Conservation (phyloP, 2,113 vertebrate genomes). For the Brachirus orientalis region DNA sequence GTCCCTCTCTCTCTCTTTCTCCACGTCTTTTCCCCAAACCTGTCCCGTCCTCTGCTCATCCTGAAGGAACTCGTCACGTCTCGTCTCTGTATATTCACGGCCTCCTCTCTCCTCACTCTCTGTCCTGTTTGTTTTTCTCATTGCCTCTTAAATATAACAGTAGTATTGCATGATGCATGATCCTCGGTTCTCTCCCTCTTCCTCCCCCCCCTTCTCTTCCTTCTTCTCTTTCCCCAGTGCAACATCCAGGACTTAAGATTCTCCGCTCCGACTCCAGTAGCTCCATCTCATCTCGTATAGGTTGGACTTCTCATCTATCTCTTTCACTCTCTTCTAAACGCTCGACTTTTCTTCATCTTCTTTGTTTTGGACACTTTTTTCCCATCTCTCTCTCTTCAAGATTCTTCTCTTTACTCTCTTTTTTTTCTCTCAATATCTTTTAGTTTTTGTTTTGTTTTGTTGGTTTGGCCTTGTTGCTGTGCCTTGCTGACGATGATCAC, state of each 20-base stretch:
- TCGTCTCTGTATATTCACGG: conserved; percentile 27
- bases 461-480: conserved; percentile 69
- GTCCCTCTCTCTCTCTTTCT: background rate
- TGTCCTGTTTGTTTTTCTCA: conserved; percentile 1
- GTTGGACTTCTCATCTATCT: conserved; percentile 81
- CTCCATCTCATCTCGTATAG: conserved; percentile 94
- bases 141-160: conserved; percentile 47
- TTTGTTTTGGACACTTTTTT: background rate
- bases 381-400: background rate
- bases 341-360: background rate
- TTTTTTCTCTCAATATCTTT: conserved; percentile 9
- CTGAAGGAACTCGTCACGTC: conserved; percentile 15
- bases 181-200: conserved; percentile 76
- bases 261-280: conserved; percentile 94
- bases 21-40: background rate
- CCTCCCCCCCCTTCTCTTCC: conserved; percentile 58
- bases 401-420: conserved; percentile 1
- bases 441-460: conserved; percentile 15
- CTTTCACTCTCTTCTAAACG: conserved; percentile 26
- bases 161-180: conserved; percentile 83
- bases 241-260: conserved; percentile 94
- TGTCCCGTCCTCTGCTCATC: conserved; percentile 3
- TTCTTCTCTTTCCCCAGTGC: conserved; percentile 88
- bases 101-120: background rate
- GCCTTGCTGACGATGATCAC: conserved; percentile 76